Evolutionary conservation across 2,888 invertebrate species (phyloP).

Genomic region (Dyspetes luteomarginatus): DNA sequence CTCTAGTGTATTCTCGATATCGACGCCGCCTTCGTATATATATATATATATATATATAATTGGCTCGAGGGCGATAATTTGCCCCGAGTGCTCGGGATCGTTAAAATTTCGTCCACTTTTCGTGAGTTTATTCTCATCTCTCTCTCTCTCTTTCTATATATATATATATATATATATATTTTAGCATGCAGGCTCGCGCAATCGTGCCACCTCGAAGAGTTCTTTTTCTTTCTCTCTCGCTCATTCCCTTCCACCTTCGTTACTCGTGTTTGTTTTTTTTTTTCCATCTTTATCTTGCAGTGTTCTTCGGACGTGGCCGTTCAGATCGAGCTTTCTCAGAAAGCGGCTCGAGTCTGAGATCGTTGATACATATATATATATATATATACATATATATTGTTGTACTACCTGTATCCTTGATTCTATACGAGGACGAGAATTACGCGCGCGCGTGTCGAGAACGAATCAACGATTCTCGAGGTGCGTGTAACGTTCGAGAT

Average conservation of each 20-base stretch:
- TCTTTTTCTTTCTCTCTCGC: constrained; percentile 23
- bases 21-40: constrained; percentile 43
- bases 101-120: constrained; percentile 76
- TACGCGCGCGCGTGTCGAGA: constrained; percentile 62
- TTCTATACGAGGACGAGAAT: constrained; percentile 47
- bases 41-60: constrained; percentile 70
- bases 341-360: constrained; percentile 14
- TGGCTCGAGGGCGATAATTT: constrained; percentile 80
- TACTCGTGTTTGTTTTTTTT: constrained; percentile 1
- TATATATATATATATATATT: constrained; percentile 29
- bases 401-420: background rate
- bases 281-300: constrained; percentile 49
- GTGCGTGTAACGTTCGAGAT: constrained; percentile 38
- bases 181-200: constrained; percentile 40
- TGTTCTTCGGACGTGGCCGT: constrained; percentile 40
- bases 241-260: constrained; percentile 35
- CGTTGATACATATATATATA: background rate
- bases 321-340: constrained; percentile 57
- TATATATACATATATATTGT: background rate
- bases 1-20: constrained; percentile 62
- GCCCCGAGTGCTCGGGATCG: constrained; percentile 77
- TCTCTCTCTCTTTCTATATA: no score
- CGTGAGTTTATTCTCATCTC: constrained; percentile 56
- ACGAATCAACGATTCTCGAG: constrained; percentile 43
- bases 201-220: constrained; percentile 56